phyloP scores from a whole-genome alignment of 2,888 invertebrate species.

The Lacanobia wlatinum region DNA sequence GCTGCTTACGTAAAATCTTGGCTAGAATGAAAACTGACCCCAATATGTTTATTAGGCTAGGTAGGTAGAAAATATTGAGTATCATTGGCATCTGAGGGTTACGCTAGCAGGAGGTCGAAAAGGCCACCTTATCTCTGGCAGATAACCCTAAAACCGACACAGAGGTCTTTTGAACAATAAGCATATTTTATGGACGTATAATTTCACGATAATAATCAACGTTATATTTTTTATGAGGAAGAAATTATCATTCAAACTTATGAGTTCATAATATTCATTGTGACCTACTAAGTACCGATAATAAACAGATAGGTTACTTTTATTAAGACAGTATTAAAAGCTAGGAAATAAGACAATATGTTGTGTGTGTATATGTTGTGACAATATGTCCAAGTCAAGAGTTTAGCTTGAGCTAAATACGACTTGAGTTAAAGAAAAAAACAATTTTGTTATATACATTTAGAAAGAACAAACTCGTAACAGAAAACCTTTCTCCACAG shows the following conservation, averaged over 20 bases:
- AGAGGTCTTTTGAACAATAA: slow-evolving; percentile 44
- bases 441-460: neutral
- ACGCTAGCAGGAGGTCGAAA: slow-evolving; percentile 44
- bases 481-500: neutral
- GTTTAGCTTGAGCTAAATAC: too few relatives aligned
- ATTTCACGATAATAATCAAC: neutral
- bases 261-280: neutral
- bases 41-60: neutral
- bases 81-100: slow-evolving; percentile 38
- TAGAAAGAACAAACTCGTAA: neutral
- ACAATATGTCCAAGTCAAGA: too few relatives aligned
- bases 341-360: too few relatives aligned
- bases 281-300: neutral
- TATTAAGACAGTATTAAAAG: neutral
- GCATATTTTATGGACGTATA: slow-evolving; percentile 6
- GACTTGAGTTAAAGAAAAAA: too few relatives aligned
- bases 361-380: too few relatives aligned
- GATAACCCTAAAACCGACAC: slow-evolving; percentile 51
- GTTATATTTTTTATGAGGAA: neutral
- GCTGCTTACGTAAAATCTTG: neutral
- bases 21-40: too few relatives aligned
- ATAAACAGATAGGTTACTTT: neutral
- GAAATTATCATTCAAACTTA: neutral
- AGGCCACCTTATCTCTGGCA: slow-evolving; percentile 37
- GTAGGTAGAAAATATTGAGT: slow-evolving; percentile 31